Conservation (phyloP, 1,140 invertebrate species). For the Globodera rostochiensis region DNA sequence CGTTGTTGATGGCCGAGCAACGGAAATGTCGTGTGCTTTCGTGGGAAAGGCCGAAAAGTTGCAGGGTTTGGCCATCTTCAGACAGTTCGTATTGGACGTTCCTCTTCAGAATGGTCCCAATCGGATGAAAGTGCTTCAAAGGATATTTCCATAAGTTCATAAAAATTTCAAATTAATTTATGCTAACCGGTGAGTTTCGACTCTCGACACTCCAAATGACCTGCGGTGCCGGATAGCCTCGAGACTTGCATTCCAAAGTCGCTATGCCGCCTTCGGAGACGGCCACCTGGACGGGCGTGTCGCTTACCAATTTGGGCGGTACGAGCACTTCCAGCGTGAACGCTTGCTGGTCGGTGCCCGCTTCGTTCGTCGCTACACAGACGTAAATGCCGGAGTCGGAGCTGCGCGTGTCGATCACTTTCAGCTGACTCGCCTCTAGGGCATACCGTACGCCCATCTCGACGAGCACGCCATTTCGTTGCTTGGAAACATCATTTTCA, state of each 20-base stretch:
- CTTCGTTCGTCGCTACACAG: conserved; percentile 61
- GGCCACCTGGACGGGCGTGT: conserved; percentile 39
- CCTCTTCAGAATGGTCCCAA: conserved; percentile 23
- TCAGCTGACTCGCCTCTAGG: conserved; percentile 41
- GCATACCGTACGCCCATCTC: conserved; percentile 59
- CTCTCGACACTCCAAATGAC: conserved; percentile 57
- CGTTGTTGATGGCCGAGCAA: conserved; percentile 54
- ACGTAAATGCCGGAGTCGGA: conserved; percentile 64
- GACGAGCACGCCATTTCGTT: conserved; percentile 59
- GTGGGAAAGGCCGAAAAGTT: conserved; percentile 42
- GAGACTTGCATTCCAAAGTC: conserved; percentile 47
- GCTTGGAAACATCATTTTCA: background rate
- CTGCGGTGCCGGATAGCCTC: conserved; percentile 56
- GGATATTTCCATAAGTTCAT: background rate
- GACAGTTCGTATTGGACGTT: conserved; percentile 19
- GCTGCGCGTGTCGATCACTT: conserved; percentile 55
- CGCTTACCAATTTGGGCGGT: conserved; percentile 48
- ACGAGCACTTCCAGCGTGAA: conserved; percentile 54
- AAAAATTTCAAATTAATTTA: background rate
- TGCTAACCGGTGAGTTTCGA: background rate
- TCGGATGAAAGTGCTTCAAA: conserved; percentile 19
- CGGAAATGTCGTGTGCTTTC: conserved; percentile 38
- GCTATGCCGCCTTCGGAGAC: conserved; percentile 52
- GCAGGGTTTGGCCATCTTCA: conserved; percentile 43
- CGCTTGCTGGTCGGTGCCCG: conserved; percentile 62